Evolutionary conservation across 2,797 vertebrate genomes (phyloP), one percentile per base, ranked within the genome.

Genomic region (Channa striata): DNA sequence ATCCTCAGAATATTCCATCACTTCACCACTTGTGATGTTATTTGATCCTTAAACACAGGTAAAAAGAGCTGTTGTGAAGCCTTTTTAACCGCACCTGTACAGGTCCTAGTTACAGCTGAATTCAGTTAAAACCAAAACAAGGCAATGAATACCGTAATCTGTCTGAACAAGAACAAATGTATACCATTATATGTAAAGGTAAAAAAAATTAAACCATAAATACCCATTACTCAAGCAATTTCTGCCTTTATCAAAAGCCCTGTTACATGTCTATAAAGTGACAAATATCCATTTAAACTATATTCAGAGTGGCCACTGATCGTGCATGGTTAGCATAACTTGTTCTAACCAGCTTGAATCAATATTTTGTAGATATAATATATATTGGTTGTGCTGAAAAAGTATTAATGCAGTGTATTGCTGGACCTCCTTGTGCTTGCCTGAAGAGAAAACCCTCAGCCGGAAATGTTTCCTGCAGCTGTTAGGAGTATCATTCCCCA

Each of bases 381-480:
- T 9, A 9, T 44, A 19, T 50, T 3, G 11, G 51, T 23, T n/a
- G 43, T 59, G 30, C 8, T 68, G 57, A 33, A 66, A 44, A 2
- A 58, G 52, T 36, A 72, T 76, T 2, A 14, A 74, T 81, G 66
- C 77, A 51, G 65, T 54, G 59, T 46, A 42, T 34, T 68, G 43
- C 62, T 77, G 76, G 83, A 83, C 77, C 66, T 89, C 73, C 52
- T 43, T 80, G 78, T 72, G 79, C 77, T 84, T 74, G 51, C 68
- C 72, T 68, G 73, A 78, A 67, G 74, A 90, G 81, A 85, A 87
- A 92, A 87, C 67, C 72, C 85, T 84, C 48, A 33, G 64, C 83
- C 87, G 89, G 92, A 93, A 93, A 93, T 91, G 89, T 89, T 91
- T 92, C 83, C 79, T 20, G 84, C 92, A 93, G 91, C 90, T 93